Conservation (phyloP, 30 jellyfish, hydroid and myxozoan genomes). For the Pseudorhiza aurosa region DNA sequence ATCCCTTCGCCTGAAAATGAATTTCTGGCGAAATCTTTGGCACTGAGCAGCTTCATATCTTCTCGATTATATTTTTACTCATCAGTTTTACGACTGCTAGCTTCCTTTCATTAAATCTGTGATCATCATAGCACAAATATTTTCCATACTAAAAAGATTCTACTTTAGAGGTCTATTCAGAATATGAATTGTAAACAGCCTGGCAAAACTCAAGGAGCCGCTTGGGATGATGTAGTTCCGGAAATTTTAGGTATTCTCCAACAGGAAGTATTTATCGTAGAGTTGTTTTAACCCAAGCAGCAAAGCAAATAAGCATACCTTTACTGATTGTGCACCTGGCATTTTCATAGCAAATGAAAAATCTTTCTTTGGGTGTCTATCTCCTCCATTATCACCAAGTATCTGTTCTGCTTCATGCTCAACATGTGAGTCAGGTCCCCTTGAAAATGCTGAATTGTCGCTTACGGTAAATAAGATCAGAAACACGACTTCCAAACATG, state of each 20-base stretch:
- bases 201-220: too few relatives aligned
- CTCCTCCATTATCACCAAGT: background rate
- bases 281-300: background rate
- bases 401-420: background rate
- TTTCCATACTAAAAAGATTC: too few relatives aligned
- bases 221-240: too few relatives aligned
- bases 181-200: background rate
- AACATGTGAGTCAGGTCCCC: background rate
- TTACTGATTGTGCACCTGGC: slow-evolving; percentile 52
- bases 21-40: too few relatives aligned
- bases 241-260: too few relatives aligned
- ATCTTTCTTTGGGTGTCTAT: background rate
- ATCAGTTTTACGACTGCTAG: too few relatives aligned
- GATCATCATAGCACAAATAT: too few relatives aligned
- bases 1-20: too few relatives aligned
- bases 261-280: slow-evolving; percentile 35
- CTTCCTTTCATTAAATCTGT: too few relatives aligned
- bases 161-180: background rate
- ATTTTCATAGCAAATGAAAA: slow-evolving; percentile 14
- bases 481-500: background rate
- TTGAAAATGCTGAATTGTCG: background rate
- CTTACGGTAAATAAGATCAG: background rate
- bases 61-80: too few relatives aligned
- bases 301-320: background rate
- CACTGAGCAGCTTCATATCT: too few relatives aligned